Evolutionary conservation across 2,113 vertebrate species (phyloP), one percentile per base, ranked within the genome.

Genomic region (Chamaetylas fuelleborni): DNA sequence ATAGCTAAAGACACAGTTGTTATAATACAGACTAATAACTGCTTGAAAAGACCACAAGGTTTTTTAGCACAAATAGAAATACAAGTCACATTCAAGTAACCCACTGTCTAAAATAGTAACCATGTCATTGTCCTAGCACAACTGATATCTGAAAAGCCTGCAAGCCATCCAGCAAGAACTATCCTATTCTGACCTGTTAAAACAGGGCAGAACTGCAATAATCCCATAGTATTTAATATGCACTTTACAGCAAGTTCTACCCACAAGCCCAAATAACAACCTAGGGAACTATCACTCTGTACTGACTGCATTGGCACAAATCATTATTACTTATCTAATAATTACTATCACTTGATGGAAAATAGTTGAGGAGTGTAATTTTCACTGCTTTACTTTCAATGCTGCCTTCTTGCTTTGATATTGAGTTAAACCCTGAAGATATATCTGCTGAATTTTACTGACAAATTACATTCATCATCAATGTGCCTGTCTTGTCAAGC

Each of bases 201-300:
- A 97, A 94, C 72, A 96, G 95, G 88, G 90, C 95, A 97, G 95
- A 97, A 95, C 92, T 94, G 85, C 93, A 96, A 82, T 87, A 97
- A 97, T 91, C 76, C 77, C 85, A 66, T 31, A 81, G 56, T 47
- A 92, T 92, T 97, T 97, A 91, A 81, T 42, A 54, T 50, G 69
- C 17, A 12, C 82, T 90, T 95, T 96, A 96, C 94, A 97, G 86
- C 69, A 97, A 76, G 71, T 20, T 95, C 58, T 96, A 93, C 86
- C 76, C 94, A 82, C 34, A 94, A 95, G 92, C 88, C 84, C 86
- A 91, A 96, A 94, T 90, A 93, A 96, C 91, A 96, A 83, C 78
- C 86, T 91, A 88, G 80, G 76, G 62, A 92, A 83, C 95, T 93
- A 92, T 96, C 84, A 90, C 94, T 96, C 89, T 65, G 34, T 92